Evolutionary conservation across 2,113 vertebrate genomes (phyloP).

Genomic region (Pituophis catenifer): DNA sequence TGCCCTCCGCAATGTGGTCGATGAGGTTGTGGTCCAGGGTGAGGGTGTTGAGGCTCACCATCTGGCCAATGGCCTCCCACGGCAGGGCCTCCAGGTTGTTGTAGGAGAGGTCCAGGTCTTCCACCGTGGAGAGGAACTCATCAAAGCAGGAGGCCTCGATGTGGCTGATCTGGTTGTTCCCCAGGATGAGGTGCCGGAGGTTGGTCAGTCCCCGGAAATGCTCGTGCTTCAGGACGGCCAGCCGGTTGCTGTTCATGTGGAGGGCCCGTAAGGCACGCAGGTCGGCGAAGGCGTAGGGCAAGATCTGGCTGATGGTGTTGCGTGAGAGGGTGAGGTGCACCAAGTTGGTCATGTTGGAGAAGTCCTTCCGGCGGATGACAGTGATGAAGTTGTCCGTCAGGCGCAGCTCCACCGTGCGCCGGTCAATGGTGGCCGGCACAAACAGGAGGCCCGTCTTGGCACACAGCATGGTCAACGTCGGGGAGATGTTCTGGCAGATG

Average conservation of each 20-base stretch:
- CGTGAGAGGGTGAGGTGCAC: constrained; percentile 93
- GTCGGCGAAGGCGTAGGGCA: constrained; percentile 83
- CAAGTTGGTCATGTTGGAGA: constrained; percentile 93
- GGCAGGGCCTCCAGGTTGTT: constrained; percentile 88
- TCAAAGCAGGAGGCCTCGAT: constrained; percentile 83
- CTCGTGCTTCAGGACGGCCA: constrained; percentile 78
- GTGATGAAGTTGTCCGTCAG: constrained; percentile 95
- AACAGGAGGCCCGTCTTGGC: constrained; percentile 91
- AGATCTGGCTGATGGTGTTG: constrained; percentile 90
- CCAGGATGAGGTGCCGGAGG: constrained; percentile 89
- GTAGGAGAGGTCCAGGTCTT: constrained; percentile 92
- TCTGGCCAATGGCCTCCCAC: constrained; percentile 88
- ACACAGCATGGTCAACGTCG: constrained; percentile 90
- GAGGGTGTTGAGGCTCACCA: constrained; percentile 90
- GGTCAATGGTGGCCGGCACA: constrained; percentile 87
- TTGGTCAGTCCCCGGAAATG: constrained; percentile 86
- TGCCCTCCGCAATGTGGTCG: constrained; percentile 83
- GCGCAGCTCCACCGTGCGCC: constrained; percentile 89
- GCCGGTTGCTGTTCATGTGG: constrained; percentile 90
- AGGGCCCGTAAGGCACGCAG: constrained; percentile 84
- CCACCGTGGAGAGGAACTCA: constrained; percentile 88
- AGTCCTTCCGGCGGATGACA: constrained; percentile 84
- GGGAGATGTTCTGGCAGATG: constrained; percentile 91
- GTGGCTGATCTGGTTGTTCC: constrained; percentile 90
- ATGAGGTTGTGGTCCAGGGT: constrained; percentile 93